Conservation (phyloP, 2,888 invertebrate genomes). For the Stramonita haemastoma region DNA sequence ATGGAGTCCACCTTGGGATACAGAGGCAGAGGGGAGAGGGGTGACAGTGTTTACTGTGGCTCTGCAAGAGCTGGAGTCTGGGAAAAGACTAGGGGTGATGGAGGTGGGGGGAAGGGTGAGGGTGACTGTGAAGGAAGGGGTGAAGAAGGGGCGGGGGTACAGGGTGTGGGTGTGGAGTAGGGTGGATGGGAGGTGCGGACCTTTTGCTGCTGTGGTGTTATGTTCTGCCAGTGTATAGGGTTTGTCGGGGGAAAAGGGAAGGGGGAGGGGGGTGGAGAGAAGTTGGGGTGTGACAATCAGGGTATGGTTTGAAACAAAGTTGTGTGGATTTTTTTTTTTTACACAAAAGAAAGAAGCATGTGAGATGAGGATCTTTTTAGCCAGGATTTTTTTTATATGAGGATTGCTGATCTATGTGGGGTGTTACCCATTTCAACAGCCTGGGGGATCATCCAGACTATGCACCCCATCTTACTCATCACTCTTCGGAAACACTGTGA, state of each 20-base stretch:
- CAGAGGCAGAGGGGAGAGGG: conserved; percentile 46
- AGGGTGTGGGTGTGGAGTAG: conserved; percentile 65
- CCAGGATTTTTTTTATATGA: no score
- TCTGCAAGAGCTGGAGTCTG: conserved; percentile 55
- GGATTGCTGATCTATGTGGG: no score
- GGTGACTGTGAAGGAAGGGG: conserved; percentile 31
- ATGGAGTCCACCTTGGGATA: conserved; percentile 70
- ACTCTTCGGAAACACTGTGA: no score
- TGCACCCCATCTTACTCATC: no score
- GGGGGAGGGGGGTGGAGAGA: background rate
- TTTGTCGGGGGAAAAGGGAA: background rate
- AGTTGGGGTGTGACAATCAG: no score
- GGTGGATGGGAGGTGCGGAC: conserved; percentile 42
- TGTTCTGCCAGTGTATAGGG: conserved; percentile 2
- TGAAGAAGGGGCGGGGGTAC: conserved; percentile 51
- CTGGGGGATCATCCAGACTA: no score
- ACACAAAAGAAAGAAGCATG: no score
- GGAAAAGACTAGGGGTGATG: conserved; percentile 33
- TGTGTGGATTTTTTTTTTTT: no score
- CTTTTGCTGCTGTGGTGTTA: conserved; percentile 7
- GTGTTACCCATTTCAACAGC: no score
- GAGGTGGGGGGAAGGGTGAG: conserved; percentile 15
- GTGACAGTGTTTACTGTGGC: conserved; percentile 67
- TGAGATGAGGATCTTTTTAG: no score
- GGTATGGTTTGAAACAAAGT: no score